phyloP scores from a whole-genome alignment of 2,113 vertebrate genomes.

The Eptatretus burgeri region DNA sequence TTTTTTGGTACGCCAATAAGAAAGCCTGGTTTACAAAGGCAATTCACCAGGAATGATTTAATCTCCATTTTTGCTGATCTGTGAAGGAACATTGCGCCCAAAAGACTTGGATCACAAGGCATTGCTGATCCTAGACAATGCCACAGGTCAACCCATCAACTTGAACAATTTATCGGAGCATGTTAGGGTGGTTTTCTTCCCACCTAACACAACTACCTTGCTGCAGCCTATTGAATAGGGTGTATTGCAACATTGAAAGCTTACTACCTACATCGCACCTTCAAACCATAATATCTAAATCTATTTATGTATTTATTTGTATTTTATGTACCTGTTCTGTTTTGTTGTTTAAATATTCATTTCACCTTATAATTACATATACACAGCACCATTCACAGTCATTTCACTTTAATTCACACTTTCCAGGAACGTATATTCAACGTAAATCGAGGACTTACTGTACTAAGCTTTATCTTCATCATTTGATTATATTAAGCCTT shows the following conservation, averaged over 20 bases:
- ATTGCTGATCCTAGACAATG: slow-evolving; percentile 3
- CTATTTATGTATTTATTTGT: slow-evolving; percentile 10
- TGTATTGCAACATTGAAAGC: background rate
- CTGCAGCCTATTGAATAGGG: background rate
- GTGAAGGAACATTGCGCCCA: background rate
- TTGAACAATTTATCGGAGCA: background rate
- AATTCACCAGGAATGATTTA: background rate
- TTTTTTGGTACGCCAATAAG: background rate
- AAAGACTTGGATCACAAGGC: background rate
- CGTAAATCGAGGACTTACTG: too few relatives aligned
- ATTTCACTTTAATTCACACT: too few relatives aligned
- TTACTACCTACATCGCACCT: background rate
- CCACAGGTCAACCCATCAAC: background rate
- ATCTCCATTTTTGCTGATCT: background rate
- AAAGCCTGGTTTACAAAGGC: background rate
- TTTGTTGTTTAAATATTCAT: too few relatives aligned
- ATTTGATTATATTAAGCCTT: too few relatives aligned
- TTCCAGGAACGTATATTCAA: too few relatives aligned
- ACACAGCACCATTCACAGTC: too few relatives aligned
- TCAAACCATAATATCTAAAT: too few relatives aligned
- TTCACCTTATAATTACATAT: too few relatives aligned
- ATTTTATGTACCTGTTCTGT: slow-evolving; percentile 25
- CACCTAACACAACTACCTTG: background rate
- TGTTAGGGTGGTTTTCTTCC: background rate
- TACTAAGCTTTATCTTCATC: too few relatives aligned